A percentile compares a stretch with the other conserved stretches of the same genome.
phyloP scores from a whole-genome alignment of 1,140 invertebrate species.

The Bicyclus anynana region DNA sequence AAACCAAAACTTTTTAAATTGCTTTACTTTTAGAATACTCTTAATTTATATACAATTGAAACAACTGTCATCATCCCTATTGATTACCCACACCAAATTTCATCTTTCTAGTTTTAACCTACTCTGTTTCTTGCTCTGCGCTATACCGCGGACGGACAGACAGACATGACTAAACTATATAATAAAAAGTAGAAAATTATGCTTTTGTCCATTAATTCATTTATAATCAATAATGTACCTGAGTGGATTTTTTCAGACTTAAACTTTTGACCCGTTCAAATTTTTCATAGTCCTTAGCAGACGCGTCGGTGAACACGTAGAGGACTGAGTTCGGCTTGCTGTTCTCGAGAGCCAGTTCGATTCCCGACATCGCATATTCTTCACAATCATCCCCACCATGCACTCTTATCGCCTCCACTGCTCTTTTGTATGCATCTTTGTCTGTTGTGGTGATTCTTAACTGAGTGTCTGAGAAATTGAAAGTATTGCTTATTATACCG shows the following conservation, averaged over 20 bases:
- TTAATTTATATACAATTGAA: too few species aligned
- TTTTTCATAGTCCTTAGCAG: slow-evolving; percentile 60
- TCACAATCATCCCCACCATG: slow-evolving; percentile 81
- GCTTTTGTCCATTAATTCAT: too few species aligned
- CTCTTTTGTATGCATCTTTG: slow-evolving; percentile 32
- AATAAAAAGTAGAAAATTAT: too few species aligned
- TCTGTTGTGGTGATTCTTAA: slow-evolving; percentile 30
- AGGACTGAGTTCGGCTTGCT: slow-evolving; percentile 79
- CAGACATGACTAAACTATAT: too few species aligned
- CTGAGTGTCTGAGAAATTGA: slow-evolving; percentile 22
- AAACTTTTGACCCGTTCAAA: slow-evolving; percentile 29
- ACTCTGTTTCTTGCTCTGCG: too few species aligned
- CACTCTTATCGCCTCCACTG: slow-evolving; percentile 72
- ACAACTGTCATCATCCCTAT: too few species aligned
- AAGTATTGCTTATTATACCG: too few species aligned
- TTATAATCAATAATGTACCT: slow-evolving; percentile 33
- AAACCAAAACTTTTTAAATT: too few species aligned
- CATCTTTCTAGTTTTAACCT: too few species aligned
- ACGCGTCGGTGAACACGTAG: slow-evolving; percentile 83
- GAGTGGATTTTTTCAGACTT: slow-evolving; percentile 37
- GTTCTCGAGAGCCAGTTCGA: slow-evolving; percentile 77
- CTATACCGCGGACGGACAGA: too few species aligned
- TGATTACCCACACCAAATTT: too few species aligned
- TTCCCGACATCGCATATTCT: slow-evolving; percentile 79
- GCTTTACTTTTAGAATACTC: too few species aligned